Evolutionary conservation across 2,888 invertebrate species (phyloP).

Genomic region (Athripsodes cinereus): DNA sequence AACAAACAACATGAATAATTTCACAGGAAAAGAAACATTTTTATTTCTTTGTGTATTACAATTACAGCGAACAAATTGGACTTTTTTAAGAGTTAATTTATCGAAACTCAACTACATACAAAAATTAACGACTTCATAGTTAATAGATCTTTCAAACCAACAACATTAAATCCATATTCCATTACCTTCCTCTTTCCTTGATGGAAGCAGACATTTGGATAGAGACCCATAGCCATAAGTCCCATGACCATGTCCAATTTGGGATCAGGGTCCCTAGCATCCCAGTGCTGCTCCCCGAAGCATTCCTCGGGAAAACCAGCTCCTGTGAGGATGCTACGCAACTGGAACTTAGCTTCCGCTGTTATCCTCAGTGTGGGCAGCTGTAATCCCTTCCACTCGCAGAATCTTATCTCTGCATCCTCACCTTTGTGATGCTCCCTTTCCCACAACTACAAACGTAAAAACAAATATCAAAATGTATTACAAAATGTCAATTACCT

Average conservation of each 20-base stretch:
- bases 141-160: too few species aligned
- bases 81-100: too few species aligned
- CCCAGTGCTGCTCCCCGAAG: conserved; percentile 66
- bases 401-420: conserved; percentile 75
- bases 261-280: conserved; percentile 71
- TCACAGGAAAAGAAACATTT: too few species aligned
- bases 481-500: too few species aligned
- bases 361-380: conserved; percentile 86
- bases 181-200: conserved; percentile 91
- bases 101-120: too few species aligned
- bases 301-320: conserved; percentile 89
- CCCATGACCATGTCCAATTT: conserved; percentile 78
- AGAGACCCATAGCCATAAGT: conserved; percentile 84
- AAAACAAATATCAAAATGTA: too few species aligned
- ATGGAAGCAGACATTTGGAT: conserved; percentile 94
- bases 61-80: too few species aligned
- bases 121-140: too few species aligned
- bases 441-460: conserved; percentile 57
- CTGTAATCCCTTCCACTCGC: conserved; percentile 87
- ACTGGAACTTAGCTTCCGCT: conserved; percentile 77
- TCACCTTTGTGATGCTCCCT: conserved; percentile 62
- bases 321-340: conserved; percentile 53
- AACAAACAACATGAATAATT: too few species aligned
- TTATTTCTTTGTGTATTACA: too few species aligned
- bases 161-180: too few species aligned